Evolutionary conservation across 2,888 invertebrate genomes (phyloP).

Genomic region (Graphium colonna): DNA sequence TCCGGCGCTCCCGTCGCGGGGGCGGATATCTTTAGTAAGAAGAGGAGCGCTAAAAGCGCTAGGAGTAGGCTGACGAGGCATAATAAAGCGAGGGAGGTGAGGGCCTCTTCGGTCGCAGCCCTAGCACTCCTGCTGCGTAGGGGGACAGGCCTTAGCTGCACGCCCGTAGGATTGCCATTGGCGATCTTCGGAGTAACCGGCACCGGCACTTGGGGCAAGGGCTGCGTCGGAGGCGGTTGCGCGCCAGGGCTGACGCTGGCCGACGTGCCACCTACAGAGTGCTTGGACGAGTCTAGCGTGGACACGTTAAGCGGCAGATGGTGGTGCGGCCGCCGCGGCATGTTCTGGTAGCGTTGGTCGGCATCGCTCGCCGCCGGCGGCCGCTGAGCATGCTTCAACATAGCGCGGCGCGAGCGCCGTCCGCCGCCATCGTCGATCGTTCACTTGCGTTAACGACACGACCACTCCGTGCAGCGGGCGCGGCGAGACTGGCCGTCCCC

Average conservation of each 20-base stretch:
- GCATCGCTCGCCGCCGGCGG: constrained; percentile 76
- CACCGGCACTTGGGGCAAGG: too few species aligned
- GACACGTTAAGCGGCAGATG: constrained; percentile 84
- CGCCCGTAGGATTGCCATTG: constrained; percentile 80
- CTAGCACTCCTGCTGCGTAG: constrained; percentile 56
- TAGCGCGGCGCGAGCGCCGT: constrained; percentile 70
- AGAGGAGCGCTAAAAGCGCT: constrained; percentile 90
- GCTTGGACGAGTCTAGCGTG: constrained; percentile 83
- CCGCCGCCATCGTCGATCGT: constrained; percentile 69
- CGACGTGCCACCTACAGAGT: constrained; percentile 80
- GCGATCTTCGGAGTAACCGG: constrained; percentile 62
- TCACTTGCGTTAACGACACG: constrained; percentile 55
- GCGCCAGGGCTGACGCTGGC: constrained; percentile 80
- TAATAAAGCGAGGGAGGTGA: constrained; percentile 91
- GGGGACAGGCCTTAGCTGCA: constrained; percentile 49
- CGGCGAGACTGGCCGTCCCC: constrained; percentile 47
- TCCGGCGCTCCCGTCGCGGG: constrained; percentile 82
- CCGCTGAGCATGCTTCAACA: constrained; percentile 87
- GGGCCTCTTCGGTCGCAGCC: constrained; percentile 83
- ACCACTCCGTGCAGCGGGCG: constrained; percentile 49
- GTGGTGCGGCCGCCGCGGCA: constrained; percentile 80
- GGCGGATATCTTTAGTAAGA: constrained; percentile 91
- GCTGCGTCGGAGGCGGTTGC: constrained; percentile 41
- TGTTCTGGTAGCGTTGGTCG: constrained; percentile 78
- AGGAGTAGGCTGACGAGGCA: constrained; percentile 92